Conservation (phyloP, 1,140 invertebrate genomes). For the Lucilia sericata region DNA sequence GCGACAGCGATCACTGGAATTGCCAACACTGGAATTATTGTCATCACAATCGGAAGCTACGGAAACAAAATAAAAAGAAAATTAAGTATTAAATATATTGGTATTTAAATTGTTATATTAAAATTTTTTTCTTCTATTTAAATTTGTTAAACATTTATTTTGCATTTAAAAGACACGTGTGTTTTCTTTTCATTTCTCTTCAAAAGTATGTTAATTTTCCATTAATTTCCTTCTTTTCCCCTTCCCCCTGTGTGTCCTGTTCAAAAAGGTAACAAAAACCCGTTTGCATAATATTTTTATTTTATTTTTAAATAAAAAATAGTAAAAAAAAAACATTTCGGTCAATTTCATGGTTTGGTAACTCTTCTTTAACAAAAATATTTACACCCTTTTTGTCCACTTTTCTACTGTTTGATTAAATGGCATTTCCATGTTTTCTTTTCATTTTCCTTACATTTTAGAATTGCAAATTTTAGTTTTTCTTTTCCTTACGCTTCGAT, state of each 20-base stretch:
- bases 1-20: constrained; percentile 63
- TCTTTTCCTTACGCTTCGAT: not conserved
- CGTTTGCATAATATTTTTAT: constrained; percentile 36
- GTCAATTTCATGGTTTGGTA: constrained; percentile 67
- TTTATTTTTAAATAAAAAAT: constrained; percentile 48
- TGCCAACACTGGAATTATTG: constrained; percentile 64
- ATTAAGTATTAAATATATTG: not conserved
- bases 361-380: not conserved
- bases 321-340: constrained; percentile 42
- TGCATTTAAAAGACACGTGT: constrained; percentile 43
- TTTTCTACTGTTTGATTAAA: constrained; percentile 52
- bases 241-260: not conserved
- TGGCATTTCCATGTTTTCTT: constrained; percentile 66
- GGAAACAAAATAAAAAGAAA: constrained; percentile 39
- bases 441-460: constrained; percentile 57
- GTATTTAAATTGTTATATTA: not conserved
- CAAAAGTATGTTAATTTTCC: constrained; percentile 36
- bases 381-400: constrained; percentile 1
- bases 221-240: not conserved
- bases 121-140: not conserved
- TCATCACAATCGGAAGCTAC: constrained; percentile 65
- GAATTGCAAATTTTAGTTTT: constrained; percentile 44
- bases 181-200: constrained; percentile 30
- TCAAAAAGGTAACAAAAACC: constrained; percentile 32
- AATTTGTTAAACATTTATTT: not conserved